Percentiles rank a stretch among this genome's conserved stretches.
phyloP scores from a whole-genome alignment of 1,140 invertebrate genomes.

The Thrips palmi region DNA sequence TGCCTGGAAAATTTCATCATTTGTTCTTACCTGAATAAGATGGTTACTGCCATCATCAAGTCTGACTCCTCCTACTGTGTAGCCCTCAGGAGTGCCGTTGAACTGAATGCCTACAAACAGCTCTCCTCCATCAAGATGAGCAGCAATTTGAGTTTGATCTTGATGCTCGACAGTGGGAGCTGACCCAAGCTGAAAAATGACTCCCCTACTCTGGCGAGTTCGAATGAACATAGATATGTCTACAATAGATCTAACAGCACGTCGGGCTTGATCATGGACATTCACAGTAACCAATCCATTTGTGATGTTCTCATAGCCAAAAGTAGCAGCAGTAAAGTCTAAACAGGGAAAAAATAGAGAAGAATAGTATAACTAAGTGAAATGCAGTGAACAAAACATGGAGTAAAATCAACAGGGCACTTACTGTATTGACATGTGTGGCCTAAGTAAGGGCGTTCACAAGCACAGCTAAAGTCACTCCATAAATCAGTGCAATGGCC shows the following conservation, averaged over 20 bases:
- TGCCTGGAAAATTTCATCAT: slow-evolving; percentile 4
- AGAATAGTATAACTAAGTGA: no score
- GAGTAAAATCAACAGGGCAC: slow-evolving; percentile 17
- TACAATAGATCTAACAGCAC: slow-evolving; percentile 52
- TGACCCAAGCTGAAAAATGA: slow-evolving; percentile 78
- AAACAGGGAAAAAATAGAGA: slow-evolving; percentile 12
- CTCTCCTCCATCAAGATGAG: slow-evolving; percentile 56
- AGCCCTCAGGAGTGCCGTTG: slow-evolving; percentile 57
- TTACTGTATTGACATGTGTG: slow-evolving; percentile 71
- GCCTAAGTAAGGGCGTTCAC: slow-evolving; percentile 70
- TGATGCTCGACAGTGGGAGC: slow-evolving; percentile 24
- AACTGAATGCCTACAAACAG: slow-evolving; percentile 60
- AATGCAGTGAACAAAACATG: no score
- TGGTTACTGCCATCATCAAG: slow-evolving; percentile 73
- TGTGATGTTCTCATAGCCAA: slow-evolving; percentile 65
- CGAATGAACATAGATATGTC: slow-evolving; percentile 86
- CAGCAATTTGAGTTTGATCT: slow-evolving; percentile 54
- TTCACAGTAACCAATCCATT: slow-evolving; percentile 50
- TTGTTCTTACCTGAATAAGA: slow-evolving; percentile 46
- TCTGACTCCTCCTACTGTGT: slow-evolving; percentile 60
- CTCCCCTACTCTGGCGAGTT: slow-evolving; percentile 60
- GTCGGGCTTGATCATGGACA: slow-evolving; percentile 41
- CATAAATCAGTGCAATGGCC: slow-evolving; percentile 79
- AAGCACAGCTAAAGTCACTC: slow-evolving; percentile 70
- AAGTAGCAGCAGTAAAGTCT: slow-evolving; percentile 77